Evolutionary conservation across 2,113 vertebrate species (phyloP).

Genomic region (Piprites chloris): DNA sequence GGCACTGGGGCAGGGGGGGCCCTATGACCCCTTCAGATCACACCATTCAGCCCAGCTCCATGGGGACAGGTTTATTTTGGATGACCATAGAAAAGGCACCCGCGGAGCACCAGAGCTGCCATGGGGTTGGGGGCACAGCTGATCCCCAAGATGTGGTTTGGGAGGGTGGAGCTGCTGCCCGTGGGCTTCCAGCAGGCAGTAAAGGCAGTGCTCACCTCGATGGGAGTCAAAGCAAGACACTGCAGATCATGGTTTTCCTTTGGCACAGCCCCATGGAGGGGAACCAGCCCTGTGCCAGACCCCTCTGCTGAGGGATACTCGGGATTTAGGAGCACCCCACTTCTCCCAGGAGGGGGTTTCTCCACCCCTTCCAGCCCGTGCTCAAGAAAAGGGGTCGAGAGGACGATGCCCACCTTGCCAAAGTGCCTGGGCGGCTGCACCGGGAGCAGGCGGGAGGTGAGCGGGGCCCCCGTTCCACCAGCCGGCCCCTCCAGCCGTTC

Average conservation of each 20-base stretch:
- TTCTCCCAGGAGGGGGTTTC: neutral
- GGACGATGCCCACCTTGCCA: neutral
- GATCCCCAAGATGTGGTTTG: fast-evolving
- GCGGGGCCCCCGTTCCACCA: neutral
- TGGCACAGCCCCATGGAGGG: neutral
- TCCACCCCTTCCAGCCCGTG: neutral
- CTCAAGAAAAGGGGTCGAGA: neutral
- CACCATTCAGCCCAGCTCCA: neutral
- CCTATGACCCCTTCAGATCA: neutral
- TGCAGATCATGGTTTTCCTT: fast-evolving
- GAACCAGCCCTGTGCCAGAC: fast-evolving
- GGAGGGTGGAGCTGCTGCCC: neutral
- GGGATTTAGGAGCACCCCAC: neutral
- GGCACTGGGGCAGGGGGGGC: neutral
- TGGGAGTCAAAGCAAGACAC: neutral
- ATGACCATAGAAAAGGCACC: neutral
- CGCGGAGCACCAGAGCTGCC: fast-evolving
- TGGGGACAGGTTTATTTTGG: neutral
- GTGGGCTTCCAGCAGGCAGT: neutral
- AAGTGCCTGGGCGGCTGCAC: neutral
- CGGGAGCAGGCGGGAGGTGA: neutral
- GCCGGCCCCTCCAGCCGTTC: neutral
- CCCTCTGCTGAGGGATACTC: neutral
- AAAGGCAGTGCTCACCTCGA: neutral
- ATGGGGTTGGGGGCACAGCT: neutral